phyloP scores from a whole-genome alignment of 2,888 invertebrate species.

The Hartigia nigra region DNA sequence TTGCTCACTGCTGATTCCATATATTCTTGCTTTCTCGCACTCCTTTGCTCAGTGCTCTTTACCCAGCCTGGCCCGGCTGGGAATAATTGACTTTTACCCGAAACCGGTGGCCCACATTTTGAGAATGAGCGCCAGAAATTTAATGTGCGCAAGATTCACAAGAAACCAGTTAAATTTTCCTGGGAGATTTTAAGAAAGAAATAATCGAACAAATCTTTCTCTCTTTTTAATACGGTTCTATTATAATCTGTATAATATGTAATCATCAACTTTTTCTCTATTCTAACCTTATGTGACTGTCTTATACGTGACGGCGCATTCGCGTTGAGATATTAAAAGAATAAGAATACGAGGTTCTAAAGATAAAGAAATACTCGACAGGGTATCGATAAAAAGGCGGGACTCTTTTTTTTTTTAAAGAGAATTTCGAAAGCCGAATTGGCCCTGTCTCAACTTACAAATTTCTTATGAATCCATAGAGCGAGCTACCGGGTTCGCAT shows the following conservation, averaged over 20 bases:
- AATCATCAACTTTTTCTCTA: background rate
- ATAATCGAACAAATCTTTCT: background rate
- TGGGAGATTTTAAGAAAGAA: background rate
- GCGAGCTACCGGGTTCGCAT: background rate
- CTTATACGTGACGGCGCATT: background rate
- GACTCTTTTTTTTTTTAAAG: background rate
- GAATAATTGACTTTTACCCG: constrained; percentile 29
- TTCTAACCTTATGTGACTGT: background rate
- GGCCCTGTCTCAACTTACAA: background rate
- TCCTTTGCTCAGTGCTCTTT: constrained; percentile 26
- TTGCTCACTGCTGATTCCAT: background rate
- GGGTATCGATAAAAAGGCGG: background rate
- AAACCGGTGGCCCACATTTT: constrained; percentile 22
- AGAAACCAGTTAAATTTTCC: background rate
- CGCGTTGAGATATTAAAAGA: background rate
- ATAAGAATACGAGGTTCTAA: background rate
- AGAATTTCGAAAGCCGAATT: background rate
- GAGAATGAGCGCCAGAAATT: constrained; percentile 20
- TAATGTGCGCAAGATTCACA: background rate
- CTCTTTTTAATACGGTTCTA: background rate
- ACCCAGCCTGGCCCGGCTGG: constrained; percentile 22
- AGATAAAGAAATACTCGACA: background rate
- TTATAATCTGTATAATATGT: background rate
- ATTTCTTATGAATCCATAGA: background rate
- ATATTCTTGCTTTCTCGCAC: background rate